Conservation (phyloP, 2,113 vertebrate genomes). For the zebrafish (Danio rerio) region DNA sequence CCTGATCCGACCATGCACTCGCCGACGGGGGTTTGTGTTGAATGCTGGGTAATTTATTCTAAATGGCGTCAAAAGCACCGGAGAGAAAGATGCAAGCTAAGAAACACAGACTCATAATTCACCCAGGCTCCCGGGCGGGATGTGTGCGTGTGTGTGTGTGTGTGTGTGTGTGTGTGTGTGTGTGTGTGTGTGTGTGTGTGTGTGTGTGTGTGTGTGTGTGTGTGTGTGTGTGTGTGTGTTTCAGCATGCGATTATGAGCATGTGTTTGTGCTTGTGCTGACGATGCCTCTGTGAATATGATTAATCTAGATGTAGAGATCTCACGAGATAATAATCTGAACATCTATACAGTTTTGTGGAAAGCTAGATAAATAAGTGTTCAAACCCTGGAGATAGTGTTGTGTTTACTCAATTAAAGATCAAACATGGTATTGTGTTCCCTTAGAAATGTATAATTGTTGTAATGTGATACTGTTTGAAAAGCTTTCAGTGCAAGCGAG, state of each 20-base stretch:
- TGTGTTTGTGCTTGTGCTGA: slow-evolving; percentile 1
- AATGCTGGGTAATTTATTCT: slow-evolving; percentile 43
- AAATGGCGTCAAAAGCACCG: slow-evolving; percentile 26
- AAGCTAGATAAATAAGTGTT: not conserved
- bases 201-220: not conserved
- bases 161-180: not conserved
- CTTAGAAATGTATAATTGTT: not conserved
- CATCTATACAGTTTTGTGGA: not conserved
- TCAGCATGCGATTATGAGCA: slow-evolving; percentile 1
- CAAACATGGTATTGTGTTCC: not conserved
- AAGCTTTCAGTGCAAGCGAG: not conserved
- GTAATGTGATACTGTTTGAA: not conserved
- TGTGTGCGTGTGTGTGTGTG: not conserved
- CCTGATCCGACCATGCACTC: slow-evolving; percentile 11
- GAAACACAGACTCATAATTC: slow-evolving; percentile 42
- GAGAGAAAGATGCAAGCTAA: slow-evolving; percentile 26
- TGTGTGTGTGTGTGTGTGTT: not conserved
- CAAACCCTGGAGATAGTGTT: not conserved
- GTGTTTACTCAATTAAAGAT: slow-evolving; percentile 17
- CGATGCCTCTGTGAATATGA: not conserved
- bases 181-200: not conserved
- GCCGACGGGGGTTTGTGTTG: slow-evolving; percentile 2
- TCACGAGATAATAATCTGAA: not conserved
- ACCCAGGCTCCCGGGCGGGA: slow-evolving; percentile 10
- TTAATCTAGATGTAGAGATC: not conserved